Evolutionary conservation across 2,888 invertebrate genomes (phyloP).

Genomic region (Cartodere bifasciata): DNA sequence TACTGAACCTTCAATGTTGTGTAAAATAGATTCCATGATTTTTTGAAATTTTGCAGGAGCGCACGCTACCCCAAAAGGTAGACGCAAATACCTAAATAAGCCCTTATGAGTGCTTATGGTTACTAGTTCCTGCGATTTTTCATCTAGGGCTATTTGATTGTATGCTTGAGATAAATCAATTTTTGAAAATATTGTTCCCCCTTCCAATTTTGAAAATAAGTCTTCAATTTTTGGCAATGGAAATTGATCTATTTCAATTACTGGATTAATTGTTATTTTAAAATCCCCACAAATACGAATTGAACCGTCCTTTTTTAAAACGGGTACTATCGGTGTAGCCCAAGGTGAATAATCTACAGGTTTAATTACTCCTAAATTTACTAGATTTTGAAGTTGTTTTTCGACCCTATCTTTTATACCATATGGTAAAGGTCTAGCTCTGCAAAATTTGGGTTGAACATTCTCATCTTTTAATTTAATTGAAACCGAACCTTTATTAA

Average conservation of each 20-base stretch:
- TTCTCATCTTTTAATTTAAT: constrained; percentile 8
- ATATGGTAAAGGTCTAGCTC: constrained; percentile 6
- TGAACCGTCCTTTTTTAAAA: constrained; percentile 10
- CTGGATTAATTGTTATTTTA: constrained; percentile 7
- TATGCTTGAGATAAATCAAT: constrained; percentile 12
- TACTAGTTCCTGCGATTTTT: constrained; percentile 9
- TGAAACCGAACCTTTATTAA: constrained; percentile 7
- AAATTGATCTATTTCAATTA: constrained; percentile 4
- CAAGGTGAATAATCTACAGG: constrained; percentile 9
- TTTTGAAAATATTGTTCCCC: constrained; percentile 9
- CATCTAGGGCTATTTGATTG: constrained; percentile 13
- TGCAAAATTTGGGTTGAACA: constrained; percentile 7
- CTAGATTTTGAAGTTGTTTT: constrained; percentile 9
- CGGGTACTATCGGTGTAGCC: constrained; percentile 13
- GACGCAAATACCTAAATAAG: constrained; percentile 19
- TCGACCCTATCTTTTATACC: constrained; percentile 6
- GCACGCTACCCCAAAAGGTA: constrained; percentile 22
- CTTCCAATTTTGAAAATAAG: constrained; percentile 7
- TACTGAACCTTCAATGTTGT: constrained; percentile 17
- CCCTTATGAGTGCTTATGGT: constrained; percentile 14
- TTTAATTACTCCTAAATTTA: constrained; percentile 12
- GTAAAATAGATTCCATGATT: constrained; percentile 17
- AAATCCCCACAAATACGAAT: constrained; percentile 8
- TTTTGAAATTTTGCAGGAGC: constrained; percentile 27
- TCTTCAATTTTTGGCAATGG: constrained; percentile 7